Evolutionary conservation across 2,113 vertebrate genomes (phyloP).

Genomic region (Chauna torquata): DNA sequence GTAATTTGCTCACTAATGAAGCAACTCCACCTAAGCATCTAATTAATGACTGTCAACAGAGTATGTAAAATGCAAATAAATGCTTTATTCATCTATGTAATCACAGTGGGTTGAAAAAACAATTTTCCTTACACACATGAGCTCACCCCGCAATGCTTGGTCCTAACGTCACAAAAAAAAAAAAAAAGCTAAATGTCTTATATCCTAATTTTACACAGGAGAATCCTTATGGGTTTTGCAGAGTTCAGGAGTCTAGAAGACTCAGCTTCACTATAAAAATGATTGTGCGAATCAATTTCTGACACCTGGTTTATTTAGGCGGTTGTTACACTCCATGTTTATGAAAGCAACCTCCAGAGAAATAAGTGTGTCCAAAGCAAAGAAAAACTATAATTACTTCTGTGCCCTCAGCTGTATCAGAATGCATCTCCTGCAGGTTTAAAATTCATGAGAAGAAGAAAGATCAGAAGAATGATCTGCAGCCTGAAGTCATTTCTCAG

Average conservation of each 20-base stretch:
- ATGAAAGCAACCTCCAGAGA: slow-evolving; percentile 17
- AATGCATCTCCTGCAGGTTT: slow-evolving; percentile 49
- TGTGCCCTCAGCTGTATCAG: slow-evolving; percentile 31
- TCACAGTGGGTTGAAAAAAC: background rate
- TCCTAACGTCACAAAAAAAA: slow-evolving; percentile 1
- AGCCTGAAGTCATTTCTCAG: slow-evolving; percentile 33
- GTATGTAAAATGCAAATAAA: background rate
- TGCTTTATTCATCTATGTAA: background rate
- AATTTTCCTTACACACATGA: background rate
- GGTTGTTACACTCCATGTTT: background rate
- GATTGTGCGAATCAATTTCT: background rate
- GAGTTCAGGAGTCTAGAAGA: slow-evolving; percentile 28
- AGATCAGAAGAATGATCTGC: slow-evolving; percentile 36
- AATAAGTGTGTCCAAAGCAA: slow-evolving; percentile 43
- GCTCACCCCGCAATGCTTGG: background rate
- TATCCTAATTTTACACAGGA: slow-evolving; percentile 23
- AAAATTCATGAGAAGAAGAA: slow-evolving; percentile 45
- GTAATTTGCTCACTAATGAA: background rate
- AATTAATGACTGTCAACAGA: slow-evolving; percentile 16
- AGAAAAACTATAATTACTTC: slow-evolving; percentile 46
- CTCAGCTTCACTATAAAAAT: background rate
- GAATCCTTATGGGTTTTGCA: slow-evolving; percentile 37
- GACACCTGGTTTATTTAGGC: slow-evolving; percentile 5
- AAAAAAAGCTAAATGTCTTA: slow-evolving; percentile 20
- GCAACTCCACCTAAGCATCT: background rate